phyloP scores from a whole-genome alignment of 2,888 invertebrate species.

The Chironomus riparius region DNA sequence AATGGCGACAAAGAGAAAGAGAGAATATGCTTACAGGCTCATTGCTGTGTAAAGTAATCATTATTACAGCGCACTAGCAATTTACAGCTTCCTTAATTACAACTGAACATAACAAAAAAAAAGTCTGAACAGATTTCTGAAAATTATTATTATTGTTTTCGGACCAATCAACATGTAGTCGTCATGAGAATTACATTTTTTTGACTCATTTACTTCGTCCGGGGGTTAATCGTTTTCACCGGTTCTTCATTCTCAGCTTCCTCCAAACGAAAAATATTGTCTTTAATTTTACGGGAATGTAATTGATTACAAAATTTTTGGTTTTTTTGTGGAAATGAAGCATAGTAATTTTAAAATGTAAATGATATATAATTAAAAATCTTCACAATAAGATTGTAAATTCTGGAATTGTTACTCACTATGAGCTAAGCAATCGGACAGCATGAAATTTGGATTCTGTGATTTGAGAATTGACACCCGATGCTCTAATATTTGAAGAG shows the following conservation, averaged over 20 bases:
- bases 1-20: not conserved
- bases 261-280: not conserved
- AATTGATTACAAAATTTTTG: too few species aligned
- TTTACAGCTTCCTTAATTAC: constrained; percentile 27
- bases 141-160: constrained; percentile 24
- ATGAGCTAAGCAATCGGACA: too few species aligned
- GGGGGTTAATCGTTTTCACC: not conserved
- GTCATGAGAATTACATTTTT: constrained; percentile 1
- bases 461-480: too few species aligned
- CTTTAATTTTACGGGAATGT: too few species aligned
- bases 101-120: not conserved
- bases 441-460: too few species aligned
- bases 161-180: constrained; percentile 13
- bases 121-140: not conserved
- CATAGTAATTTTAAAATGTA: too few species aligned
- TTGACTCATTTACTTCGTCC: not conserved
- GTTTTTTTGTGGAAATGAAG: too few species aligned
- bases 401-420: too few species aligned
- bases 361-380: too few species aligned
- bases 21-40: not conserved
- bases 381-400: too few species aligned
- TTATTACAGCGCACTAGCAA: constrained; percentile 23
- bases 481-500: too few species aligned
- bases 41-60: not conserved
- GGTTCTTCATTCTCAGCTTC: not conserved